Evolutionary conservation across 2,888 invertebrate genomes (phyloP).

Genomic region (Habroteleia sp.): DNA sequence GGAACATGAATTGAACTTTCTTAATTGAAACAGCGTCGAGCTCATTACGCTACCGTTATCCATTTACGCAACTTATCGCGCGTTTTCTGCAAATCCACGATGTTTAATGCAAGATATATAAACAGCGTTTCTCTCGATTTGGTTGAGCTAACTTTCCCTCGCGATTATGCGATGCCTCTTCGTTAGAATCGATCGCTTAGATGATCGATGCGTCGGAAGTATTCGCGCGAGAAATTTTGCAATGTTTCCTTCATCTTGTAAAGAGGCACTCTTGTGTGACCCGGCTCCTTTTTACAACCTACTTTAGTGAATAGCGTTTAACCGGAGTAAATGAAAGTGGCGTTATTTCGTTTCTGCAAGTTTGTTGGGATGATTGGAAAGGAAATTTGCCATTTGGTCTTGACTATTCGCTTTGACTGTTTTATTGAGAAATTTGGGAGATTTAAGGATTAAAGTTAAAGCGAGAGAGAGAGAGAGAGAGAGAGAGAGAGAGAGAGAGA

Average conservation of each 20-base stretch:
- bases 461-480: no score
- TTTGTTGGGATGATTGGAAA: slow-evolving; percentile 5
- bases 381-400: no score
- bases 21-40: slow-evolving; percentile 43
- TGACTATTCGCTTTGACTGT: neutral
- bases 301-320: slow-evolving; percentile 42
- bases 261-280: slow-evolving; percentile 49
- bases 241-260: slow-evolving; percentile 44
- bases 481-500: no score
- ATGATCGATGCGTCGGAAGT: slow-evolving; percentile 63
- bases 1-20: slow-evolving; percentile 39
- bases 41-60: slow-evolving; percentile 52
- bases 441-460: slow-evolving; percentile 9
- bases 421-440: slow-evolving; percentile 8
- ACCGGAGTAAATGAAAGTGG: slow-evolving; percentile 48
- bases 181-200: slow-evolving; percentile 67
- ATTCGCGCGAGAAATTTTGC: slow-evolving; percentile 42
- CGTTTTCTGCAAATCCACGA: slow-evolving; percentile 49
- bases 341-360: slow-evolving; percentile 17
- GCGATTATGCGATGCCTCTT: slow-evolving; percentile 50
- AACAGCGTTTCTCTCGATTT: slow-evolving; percentile 51
- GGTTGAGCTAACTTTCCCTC: slow-evolving; percentile 49
- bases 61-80: slow-evolving; percentile 53
- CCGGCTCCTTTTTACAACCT: slow-evolving; percentile 33
- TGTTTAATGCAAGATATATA: slow-evolving; percentile 29